A percentile compares a stretch with the other conserved stretches of the same genome.
Conservation (phyloP, 2,113 vertebrate species). For the Podilymbus podiceps region DNA sequence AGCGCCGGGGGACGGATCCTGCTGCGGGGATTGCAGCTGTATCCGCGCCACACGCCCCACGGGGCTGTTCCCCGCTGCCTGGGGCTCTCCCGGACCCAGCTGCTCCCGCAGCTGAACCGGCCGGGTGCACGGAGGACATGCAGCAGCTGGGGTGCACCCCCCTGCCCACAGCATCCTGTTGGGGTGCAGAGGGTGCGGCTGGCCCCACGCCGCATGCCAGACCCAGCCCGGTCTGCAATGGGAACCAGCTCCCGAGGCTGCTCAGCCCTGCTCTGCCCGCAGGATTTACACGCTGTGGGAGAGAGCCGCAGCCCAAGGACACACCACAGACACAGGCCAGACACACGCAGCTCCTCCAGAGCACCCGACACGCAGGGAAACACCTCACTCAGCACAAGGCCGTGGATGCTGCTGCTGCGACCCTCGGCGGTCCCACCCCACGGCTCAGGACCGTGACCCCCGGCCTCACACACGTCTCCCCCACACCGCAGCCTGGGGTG, state of each 20-base stretch:
- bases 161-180: neutral
- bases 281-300: neutral
- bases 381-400: neutral
- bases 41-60: neutral
- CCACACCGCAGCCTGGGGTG: neutral
- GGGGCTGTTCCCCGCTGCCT: neutral
- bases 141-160: neutral
- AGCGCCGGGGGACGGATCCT: neutral
- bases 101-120: neutral
- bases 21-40: neutral
- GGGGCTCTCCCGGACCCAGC: neutral
- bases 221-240: neutral
- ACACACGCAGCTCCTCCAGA: neutral
- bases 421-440: neutral
- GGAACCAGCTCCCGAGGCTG: neutral
- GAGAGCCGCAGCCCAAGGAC: neutral
- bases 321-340: neutral
- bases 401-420: neutral
- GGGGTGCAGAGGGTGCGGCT: neutral
- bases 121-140: neutral
- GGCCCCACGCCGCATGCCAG: neutral
- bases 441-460: neutral
- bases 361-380: neutral
- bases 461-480: accelerated
- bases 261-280: neutral